phyloP scores from a whole-genome alignment of 1,140 invertebrate genomes.

The Saccostrea glomerata region DNA sequence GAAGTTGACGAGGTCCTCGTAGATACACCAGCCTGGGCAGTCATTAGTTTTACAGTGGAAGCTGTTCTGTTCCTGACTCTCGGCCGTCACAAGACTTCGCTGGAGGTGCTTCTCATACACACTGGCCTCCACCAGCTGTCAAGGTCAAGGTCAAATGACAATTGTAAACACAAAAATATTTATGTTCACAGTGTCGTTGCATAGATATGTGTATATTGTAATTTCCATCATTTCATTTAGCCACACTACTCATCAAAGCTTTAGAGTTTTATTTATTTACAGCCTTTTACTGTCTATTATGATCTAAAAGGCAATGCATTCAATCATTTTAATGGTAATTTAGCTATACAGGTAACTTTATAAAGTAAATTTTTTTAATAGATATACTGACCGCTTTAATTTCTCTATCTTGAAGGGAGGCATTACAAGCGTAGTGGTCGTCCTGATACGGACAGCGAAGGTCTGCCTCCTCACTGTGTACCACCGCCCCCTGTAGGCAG shows the following conservation, averaged over 20 bases:
- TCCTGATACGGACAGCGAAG: constrained; percentile 91
- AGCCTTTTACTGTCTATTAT: no score
- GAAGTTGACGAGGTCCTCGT: constrained; percentile 91
- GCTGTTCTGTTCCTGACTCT: constrained; percentile 89
- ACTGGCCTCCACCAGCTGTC: constrained; percentile 84
- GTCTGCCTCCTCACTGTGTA: constrained; percentile 87
- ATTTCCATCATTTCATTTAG: no score
- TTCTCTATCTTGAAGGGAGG: constrained; percentile 90
- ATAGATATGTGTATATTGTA: no score
- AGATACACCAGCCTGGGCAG: constrained; percentile 94
- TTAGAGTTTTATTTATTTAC: no score
- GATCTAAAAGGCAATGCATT: no score
- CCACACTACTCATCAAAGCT: no score
- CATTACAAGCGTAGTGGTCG: constrained; percentile 87
- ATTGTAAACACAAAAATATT: no score
- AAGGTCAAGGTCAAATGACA: constrained; percentile 53
- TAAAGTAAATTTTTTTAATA: no score
- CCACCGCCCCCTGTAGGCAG: constrained; percentile 88
- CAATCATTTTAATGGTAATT: no score
- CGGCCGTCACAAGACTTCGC: constrained; percentile 89
- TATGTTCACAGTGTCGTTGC: no score
- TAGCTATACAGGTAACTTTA: no score
- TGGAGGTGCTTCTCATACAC: constrained; percentile 90
- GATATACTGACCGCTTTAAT: constrained; percentile 87
- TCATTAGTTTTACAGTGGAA: constrained; percentile 95